Percentiles rank a stretch among this genome's conserved stretches.
Evolutionary conservation across 2,888 invertebrate species (phyloP).

Genomic region (Zele albiditarsus): DNA sequence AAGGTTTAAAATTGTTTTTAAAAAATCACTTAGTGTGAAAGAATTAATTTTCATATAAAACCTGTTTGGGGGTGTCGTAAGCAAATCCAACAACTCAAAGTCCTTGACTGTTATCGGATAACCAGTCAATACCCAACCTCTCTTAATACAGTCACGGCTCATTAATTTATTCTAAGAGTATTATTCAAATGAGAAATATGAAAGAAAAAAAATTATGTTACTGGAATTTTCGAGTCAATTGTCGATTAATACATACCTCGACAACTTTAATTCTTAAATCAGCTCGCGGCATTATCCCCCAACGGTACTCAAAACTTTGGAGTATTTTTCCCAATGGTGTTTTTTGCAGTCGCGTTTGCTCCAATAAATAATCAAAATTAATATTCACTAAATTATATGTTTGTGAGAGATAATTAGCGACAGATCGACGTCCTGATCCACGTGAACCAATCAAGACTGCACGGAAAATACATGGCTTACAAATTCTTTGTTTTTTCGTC

Average conservation of each 20-base stretch:
- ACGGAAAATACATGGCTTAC: conserved; percentile 75
- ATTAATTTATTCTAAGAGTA: conserved; percentile 71
- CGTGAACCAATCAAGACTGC: conserved; percentile 77
- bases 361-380: conserved; percentile 75
- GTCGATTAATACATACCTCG: conserved; percentile 55
- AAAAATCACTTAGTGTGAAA: conserved; percentile 39
- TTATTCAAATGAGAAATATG: conserved; percentile 51
- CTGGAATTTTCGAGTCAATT: conserved; percentile 23
- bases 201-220: conserved; percentile 18
- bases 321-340: conserved; percentile 55
- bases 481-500: conserved; percentile 65
- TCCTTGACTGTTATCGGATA: conserved; percentile 77
- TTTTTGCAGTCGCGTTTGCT: conserved; percentile 73
- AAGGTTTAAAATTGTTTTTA: neutral
- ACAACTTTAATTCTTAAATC: conserved; percentile 58
- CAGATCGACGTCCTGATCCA: conserved; percentile 76
- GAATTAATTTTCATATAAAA: conserved; percentile 59
- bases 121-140: conserved; percentile 79
- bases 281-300: conserved; percentile 50
- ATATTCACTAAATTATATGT: conserved; percentile 77
- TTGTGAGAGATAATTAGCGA: conserved; percentile 74
- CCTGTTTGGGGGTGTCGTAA: conserved; percentile 80
- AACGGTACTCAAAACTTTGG: conserved; percentile 52
- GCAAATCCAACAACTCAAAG: conserved; percentile 77
- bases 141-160: conserved; percentile 75